These are phyloP conservation scores for Drosophila austrosaltans DNA, from an alignment of 2,888 invertebrate species.

Conservation along the genomic window DNA sequence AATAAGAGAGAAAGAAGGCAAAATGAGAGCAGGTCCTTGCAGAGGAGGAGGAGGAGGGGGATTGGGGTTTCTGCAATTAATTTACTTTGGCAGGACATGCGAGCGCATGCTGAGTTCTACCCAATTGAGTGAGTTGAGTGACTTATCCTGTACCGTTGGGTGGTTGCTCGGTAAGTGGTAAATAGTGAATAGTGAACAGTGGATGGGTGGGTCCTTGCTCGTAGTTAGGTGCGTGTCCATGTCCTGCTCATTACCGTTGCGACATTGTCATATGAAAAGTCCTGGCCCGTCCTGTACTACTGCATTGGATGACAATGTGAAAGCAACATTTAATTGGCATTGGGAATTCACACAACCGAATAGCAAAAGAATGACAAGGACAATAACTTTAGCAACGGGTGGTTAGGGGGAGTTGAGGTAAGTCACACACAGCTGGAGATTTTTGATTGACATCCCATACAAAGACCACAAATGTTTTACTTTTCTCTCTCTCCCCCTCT, in stretches of 20 bases:
- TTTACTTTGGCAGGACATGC: slow-evolving; percentile 77
- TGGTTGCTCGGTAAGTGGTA: neutral
- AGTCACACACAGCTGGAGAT: slow-evolving; percentile 52
- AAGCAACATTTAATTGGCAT: slow-evolving; percentile 71
- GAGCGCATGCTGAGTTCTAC: slow-evolving; percentile 59
- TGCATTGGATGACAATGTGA: slow-evolving; percentile 57
- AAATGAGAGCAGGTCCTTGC: slow-evolving; percentile 3
- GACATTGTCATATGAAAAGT: slow-evolving; percentile 62
- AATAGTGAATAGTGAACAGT: neutral
- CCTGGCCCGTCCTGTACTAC: slow-evolving; percentile 12
- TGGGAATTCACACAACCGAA: slow-evolving; percentile 48
- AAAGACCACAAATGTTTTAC: neutral
- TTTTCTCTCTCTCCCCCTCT: no score
- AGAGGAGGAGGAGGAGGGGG: neutral
- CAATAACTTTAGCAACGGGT: slow-evolving; percentile 30
- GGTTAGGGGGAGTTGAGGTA: no score
- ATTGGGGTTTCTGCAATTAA: slow-evolving; percentile 68
- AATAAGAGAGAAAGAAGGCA: neutral
- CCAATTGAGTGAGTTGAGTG: slow-evolving; percentile 33
- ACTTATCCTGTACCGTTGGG: slow-evolving; percentile 45
- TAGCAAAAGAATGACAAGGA: slow-evolving; percentile 21
- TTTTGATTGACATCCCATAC: slow-evolving; percentile 64
- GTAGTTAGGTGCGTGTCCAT: slow-evolving; percentile 22
- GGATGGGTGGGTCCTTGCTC: neutral
- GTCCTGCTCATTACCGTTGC: slow-evolving; percentile 58